These are phyloP conservation scores for Julus scanicus DNA, from an alignment of 2,888 invertebrate species.

Conservation along the genomic window DNA sequence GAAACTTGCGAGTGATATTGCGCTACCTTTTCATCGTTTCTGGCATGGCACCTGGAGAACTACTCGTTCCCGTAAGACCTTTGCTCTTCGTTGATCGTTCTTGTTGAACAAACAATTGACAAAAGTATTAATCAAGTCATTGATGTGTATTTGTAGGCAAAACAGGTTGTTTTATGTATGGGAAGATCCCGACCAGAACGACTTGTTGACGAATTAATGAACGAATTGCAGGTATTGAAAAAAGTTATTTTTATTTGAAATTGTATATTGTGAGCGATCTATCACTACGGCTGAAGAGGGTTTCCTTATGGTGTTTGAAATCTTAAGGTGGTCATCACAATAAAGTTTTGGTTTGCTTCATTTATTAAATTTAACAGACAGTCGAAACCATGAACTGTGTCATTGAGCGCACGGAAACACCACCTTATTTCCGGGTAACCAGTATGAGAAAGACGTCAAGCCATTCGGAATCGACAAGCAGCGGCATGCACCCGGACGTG, in stretches of 20 bases:
- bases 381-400: constrained; percentile 96
- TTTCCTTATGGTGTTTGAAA: constrained; percentile 4
- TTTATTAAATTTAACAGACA: constrained; percentile 68
- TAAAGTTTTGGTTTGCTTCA: too few relatives aligned
- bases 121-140: background rate
- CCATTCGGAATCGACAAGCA: constrained; percentile 72
- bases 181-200: constrained; percentile 92
- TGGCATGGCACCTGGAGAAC: constrained; percentile 95
- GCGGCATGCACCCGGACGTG: constrained; percentile 61
- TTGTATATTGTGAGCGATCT: background rate
- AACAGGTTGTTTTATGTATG: constrained; percentile 91
- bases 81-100: background rate
- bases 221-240: constrained; percentile 79
- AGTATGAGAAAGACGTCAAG: constrained; percentile 85
- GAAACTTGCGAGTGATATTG: constrained; percentile 95
- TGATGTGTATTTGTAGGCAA: constrained; percentile 76
- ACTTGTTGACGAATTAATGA: constrained; percentile 96
- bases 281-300: too few relatives aligned
- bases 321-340: background rate
- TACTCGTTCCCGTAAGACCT: constrained; percentile 82
- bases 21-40: constrained; percentile 96
- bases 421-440: constrained; percentile 95
- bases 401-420: constrained; percentile 96
- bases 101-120: constrained; percentile 67
- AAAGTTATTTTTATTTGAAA: background rate